Evolutionary conservation across 2,797 vertebrate genomes (phyloP).

Genomic region (Syngnathus rostellatus): DNA sequence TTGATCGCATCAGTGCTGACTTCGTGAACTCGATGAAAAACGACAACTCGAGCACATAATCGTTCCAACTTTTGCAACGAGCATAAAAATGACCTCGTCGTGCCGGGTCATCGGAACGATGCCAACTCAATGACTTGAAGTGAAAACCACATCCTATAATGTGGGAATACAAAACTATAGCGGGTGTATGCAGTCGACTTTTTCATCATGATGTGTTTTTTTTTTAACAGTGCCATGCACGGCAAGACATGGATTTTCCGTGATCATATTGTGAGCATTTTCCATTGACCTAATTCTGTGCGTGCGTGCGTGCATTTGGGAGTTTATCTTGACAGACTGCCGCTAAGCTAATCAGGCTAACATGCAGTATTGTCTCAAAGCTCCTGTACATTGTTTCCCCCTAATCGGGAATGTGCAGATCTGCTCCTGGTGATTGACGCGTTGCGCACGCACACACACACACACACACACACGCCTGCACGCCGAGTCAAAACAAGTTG

Average conservation of each 20-base stretch:
- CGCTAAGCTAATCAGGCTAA: constrained; percentile 1
- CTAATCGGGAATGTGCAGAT: constrained; percentile 1
- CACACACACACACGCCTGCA: neutral
- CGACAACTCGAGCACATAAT: too few species aligned
- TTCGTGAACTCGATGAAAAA: too few species aligned
- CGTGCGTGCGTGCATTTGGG: neutral
- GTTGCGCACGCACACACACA: neutral
- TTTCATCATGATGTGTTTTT: too few species aligned
- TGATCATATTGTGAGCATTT: neutral
- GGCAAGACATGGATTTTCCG: neutral
- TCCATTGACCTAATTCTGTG: neutral
- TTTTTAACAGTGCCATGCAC: neutral
- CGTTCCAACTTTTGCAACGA: too few species aligned
- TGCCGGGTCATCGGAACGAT: too few species aligned
- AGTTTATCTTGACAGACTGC: neutral
- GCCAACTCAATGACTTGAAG: too few species aligned
- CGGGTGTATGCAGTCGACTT: too few species aligned
- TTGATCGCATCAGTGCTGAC: too few species aligned
- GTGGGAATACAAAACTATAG: too few species aligned
- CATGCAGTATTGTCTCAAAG: neutral
- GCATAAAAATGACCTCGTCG: too few species aligned
- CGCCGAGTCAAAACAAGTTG: constrained; percentile 7
- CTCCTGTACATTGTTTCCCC: neutral
- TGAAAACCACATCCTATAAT: too few species aligned
- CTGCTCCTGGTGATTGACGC: constrained; percentile 10